phyloP scores from a whole-genome alignment of 2,797 vertebrate genomes.

The Gallinago nigripennis region DNA sequence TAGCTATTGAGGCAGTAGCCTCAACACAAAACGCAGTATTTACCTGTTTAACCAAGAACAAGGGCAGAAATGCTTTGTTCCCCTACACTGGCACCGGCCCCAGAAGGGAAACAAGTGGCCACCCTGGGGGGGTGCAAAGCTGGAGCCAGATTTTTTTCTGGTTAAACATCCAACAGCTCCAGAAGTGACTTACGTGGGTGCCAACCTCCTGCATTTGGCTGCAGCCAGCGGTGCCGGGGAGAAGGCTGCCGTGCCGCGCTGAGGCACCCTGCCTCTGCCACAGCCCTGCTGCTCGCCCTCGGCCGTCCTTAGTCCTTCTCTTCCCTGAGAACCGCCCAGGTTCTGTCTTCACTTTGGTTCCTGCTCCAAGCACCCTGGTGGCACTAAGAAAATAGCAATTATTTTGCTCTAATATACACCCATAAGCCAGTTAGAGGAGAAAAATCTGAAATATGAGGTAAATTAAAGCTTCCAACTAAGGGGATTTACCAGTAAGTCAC shows the following conservation, averaged over 20 bases:
- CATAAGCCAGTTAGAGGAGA: slow-evolving; percentile 2
- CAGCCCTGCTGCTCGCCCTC: background rate
- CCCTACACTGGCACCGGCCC: background rate
- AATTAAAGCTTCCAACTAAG: slow-evolving; percentile 57
- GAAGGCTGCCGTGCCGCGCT: background rate
- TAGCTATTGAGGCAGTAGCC: background rate
- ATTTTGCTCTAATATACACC: slow-evolving; percentile 9
- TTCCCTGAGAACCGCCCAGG: background rate
- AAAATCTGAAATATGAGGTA: slow-evolving; percentile 49
- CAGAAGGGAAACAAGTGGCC: background rate
- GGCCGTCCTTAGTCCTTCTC: background rate
- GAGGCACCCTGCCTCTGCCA: background rate
- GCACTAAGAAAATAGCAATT: background rate
- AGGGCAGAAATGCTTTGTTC: background rate
- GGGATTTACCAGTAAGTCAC: slow-evolving; percentile 61
- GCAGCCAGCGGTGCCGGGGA: background rate
- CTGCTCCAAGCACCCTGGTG: background rate
- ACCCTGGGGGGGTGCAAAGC: fast-evolving
- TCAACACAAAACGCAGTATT: background rate
- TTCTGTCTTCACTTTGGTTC: background rate
- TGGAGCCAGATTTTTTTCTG: background rate
- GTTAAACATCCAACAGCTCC: background rate
- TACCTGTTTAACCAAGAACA: background rate
- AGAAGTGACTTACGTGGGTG: background rate
- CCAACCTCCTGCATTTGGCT: background rate